Percentiles rank a stretch among this genome's conserved stretches.
phyloP scores from a whole-genome alignment of 1,140 invertebrate genomes.

The Leptinotarsa lineolata region DNA sequence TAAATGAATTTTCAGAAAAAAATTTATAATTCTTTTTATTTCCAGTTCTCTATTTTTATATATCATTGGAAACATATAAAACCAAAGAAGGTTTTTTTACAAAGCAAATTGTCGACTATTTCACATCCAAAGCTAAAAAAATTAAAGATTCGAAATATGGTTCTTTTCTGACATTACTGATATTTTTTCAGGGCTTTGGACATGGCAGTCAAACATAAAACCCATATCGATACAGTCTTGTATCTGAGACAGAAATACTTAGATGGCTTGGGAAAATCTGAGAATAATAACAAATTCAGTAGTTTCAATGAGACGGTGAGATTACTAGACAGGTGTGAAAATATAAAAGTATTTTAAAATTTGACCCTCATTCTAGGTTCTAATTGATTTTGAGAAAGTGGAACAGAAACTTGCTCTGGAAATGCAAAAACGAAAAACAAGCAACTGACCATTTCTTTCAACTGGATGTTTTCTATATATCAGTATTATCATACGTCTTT shows the following conservation, averaged over 20 bases:
- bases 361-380: slow-evolving; percentile 33
- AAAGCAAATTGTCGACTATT: too few relatives aligned
- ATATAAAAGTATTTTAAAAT: neutral
- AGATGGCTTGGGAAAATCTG: slow-evolving; percentile 72
- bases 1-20: too few relatives aligned
- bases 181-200: slow-evolving; percentile 73
- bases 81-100: too few relatives aligned
- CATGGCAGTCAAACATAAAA: slow-evolving; percentile 79
- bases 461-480: too few relatives aligned
- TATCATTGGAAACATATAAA: too few relatives aligned
- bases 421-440: slow-evolving; percentile 36
- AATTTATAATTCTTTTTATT: too few relatives aligned
- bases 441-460: neutral
- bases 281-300: slow-evolving; percentile 76
- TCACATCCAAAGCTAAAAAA: too few relatives aligned
- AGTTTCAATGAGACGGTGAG: slow-evolving; percentile 59
- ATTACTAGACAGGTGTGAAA: neutral
- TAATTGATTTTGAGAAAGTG: slow-evolving; percentile 49
- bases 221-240: slow-evolving; percentile 77
- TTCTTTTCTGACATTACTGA: too few relatives aligned
- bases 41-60: too few relatives aligned
- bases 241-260: slow-evolving; percentile 78
- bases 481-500: too few relatives aligned
- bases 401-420: slow-evolving; percentile 48
- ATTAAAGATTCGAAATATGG: too few relatives aligned